These are phyloP conservation scores for Ficedula albicollis DNA, from an alignment of 2,797 vertebrate species.

Conservation along the genomic window DNA sequence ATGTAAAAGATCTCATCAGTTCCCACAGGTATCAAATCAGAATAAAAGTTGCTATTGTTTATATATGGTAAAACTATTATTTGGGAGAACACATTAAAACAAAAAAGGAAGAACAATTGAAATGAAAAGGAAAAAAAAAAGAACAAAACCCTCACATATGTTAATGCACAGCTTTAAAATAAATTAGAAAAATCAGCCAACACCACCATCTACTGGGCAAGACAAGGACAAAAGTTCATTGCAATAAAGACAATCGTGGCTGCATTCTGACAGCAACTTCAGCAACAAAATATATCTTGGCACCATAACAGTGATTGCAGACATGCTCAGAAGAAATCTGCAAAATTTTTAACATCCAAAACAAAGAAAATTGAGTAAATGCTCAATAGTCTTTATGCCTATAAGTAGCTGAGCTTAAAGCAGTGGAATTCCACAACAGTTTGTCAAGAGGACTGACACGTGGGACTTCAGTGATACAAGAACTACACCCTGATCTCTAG, in stretches of 20 bases:
- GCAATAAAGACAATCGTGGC: background rate
- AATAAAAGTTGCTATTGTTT: background rate
- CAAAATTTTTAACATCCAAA: background rate
- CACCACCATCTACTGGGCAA: conserved; percentile 82
- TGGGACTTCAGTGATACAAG: background rate
- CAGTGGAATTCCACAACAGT: background rate
- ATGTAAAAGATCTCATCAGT: background rate
- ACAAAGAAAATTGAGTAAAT: background rate
- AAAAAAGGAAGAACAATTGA: background rate
- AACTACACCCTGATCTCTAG: background rate
- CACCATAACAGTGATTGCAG: background rate
- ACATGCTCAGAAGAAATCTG: background rate
- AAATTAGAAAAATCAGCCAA: conserved; percentile 70
- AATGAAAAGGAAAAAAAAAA: background rate
- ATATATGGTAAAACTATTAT: background rate
- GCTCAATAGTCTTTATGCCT: background rate
- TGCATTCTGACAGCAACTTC: background rate
- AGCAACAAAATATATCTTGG: background rate
- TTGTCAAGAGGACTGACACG: background rate
- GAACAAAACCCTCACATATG: fast-evolving
- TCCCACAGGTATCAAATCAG: background rate
- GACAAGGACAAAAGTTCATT: conserved; percentile 47
- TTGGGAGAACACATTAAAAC: background rate
- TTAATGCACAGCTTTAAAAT: conserved; percentile 1
- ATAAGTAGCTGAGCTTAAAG: background rate